These are phyloP conservation scores for Drosophila prolongata DNA, from an alignment of 2,888 invertebrate species.

Conservation along the genomic window DNA sequence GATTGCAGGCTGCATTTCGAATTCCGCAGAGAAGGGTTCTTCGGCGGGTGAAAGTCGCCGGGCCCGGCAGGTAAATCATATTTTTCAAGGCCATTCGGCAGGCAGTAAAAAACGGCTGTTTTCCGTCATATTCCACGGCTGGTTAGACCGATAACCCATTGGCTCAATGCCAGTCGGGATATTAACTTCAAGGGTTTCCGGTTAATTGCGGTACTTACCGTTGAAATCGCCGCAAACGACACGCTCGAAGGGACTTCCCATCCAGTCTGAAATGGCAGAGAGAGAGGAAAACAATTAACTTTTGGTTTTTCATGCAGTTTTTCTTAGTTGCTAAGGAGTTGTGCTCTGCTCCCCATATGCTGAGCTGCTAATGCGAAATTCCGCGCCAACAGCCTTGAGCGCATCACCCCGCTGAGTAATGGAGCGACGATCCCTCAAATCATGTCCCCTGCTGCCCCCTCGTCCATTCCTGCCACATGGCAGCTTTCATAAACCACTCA, in stretches of 20 bases:
- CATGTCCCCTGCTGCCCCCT: conserved; percentile 16
- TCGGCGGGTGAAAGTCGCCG: conserved; percentile 44
- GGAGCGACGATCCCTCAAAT: conserved; percentile 37
- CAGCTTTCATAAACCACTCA: conserved; percentile 57
- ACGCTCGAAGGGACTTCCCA: conserved; percentile 97
- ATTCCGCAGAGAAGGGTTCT: conserved; percentile 57
- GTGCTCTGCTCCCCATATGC: conserved; percentile 20
- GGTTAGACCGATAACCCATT: conserved; percentile 63
- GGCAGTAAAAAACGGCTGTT: conserved; percentile 51
- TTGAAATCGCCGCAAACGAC: conserved; percentile 97
- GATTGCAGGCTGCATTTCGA: conserved; percentile 3
- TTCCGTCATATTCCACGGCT: conserved; percentile 57
- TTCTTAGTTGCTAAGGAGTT: conserved; percentile 21
- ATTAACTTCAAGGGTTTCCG: conserved; percentile 55
- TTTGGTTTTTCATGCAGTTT: conserved; percentile 23
- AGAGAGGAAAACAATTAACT: conserved; percentile 13
- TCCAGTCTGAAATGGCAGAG: conserved; percentile 90
- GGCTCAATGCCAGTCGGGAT: conserved; percentile 64
- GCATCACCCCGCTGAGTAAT: conserved; percentile 18
- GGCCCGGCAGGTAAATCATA: conserved; percentile 57
- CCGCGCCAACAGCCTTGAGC: conserved; percentile 50
- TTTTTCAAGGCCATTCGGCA: conserved; percentile 58
- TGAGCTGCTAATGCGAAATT: conserved; percentile 30
- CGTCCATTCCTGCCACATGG: conserved; percentile 17
- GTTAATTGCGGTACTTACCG: conserved; percentile 87